phyloP scores from a whole-genome alignment of 2,888 invertebrate species.

The Phaedon cochleariae region DNA sequence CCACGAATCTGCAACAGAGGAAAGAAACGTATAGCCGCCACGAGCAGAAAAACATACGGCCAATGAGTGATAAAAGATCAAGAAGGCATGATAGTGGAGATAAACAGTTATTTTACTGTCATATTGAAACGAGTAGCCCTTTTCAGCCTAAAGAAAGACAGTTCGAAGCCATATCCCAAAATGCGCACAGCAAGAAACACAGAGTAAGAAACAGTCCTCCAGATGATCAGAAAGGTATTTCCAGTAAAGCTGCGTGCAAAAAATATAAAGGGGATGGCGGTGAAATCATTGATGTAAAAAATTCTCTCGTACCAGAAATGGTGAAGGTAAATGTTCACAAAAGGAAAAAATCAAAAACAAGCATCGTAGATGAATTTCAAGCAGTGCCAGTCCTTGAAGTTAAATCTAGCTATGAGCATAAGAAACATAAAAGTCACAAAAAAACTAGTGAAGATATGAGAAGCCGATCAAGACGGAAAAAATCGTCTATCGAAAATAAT shows the following conservation, averaged over 20 bases:
- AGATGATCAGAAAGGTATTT: background rate
- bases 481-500: background rate
- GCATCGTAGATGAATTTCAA: background rate
- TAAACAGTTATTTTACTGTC: constrained; percentile 32
- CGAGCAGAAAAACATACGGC: constrained; percentile 7
- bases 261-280: background rate
- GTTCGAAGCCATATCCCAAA: background rate
- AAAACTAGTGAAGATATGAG: background rate
- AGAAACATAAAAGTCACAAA: background rate
- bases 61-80: constrained; percentile 15
- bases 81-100: constrained; percentile 10
- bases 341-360: constrained; percentile 2
- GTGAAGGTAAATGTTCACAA: background rate
- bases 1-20: background rate
- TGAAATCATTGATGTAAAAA: background rate
- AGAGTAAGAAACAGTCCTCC: background rate
- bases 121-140: constrained; percentile 30
- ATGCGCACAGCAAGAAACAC: background rate
- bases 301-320: background rate
- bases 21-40: background rate
- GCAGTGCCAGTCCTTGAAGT: background rate
- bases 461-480: background rate
- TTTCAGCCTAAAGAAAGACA: constrained; percentile 14
- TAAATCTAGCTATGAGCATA: background rate
- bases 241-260: background rate